Evolutionary conservation across 2,797 vertebrate species (phyloP), one percentile per base, ranked within the genome.

Genomic region (Anguilla pacifica): DNA sequence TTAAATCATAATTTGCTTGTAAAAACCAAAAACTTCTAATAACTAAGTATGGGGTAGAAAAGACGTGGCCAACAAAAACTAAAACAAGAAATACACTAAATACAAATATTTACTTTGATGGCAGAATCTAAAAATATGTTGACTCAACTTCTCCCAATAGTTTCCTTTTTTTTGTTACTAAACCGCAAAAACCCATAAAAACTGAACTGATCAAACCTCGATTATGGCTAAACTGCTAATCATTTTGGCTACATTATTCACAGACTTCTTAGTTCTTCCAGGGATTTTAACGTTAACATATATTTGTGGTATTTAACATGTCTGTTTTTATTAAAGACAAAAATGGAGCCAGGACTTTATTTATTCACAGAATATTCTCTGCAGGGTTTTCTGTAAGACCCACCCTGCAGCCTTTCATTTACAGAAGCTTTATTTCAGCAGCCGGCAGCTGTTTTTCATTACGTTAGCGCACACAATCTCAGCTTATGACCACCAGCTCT

Each of bases 391-490:
- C 25, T n/a, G 79, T 13, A 49, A 82, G 79, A 82, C 79, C 77
- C 77, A 49, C 39, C 77, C 77, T 46, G 39, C 39, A 81, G 77
- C 6, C 43, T 82, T 82, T 49, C 79, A 82, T 82, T 49, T 82
- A n/a, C 79, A 49, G 79, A 51, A 51, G 79, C 43, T 82, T 81
- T 31, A 51, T 13, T n/a, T 51, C 46, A 19, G 51, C 46, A 82
- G 46, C 46, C 79, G 7, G 79, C 46, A 82, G 43, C 79, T 82
- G 79, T 10, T 2, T n/a, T 51, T 82, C 46, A 51, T 82, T 82
- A 82, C 46, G 25, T 82, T 82, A 35, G 46, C 22, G 9, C 25
- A 49, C 79, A 82, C 46, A 51, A 49, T 51, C 46, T 7, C 17
- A 49, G 43, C 39, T 51, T 82, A 46, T 22, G 77, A 22, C 39